phyloP scores from a whole-genome alignment of 2,113 vertebrate genomes.

The Calypte anna region DNA sequence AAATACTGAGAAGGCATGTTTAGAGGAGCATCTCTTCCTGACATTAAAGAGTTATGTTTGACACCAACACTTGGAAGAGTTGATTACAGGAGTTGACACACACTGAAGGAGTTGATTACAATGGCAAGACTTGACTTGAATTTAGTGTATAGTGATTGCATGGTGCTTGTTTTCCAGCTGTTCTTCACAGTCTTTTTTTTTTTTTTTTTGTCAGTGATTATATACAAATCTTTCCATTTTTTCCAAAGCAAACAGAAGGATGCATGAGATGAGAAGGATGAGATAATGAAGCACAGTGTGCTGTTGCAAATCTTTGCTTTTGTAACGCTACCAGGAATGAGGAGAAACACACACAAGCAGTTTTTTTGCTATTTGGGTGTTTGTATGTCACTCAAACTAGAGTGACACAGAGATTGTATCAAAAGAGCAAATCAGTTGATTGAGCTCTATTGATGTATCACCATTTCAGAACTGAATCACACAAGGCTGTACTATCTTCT shows the following conservation, averaged over 20 bases:
- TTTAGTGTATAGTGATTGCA: neutral
- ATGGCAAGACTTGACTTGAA: neutral
- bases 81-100: neutral
- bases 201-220: neutral
- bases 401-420: neutral
- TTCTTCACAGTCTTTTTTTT: neutral
- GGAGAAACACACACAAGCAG: neutral
- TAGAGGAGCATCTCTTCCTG: neutral
- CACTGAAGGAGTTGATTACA: neutral
- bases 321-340: neutral
- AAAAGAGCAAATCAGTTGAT: neutral
- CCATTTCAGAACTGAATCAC: neutral
- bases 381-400: neutral
- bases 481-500: rapidly evolving
- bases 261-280: neutral
- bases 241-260: neutral
- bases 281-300: neutral
- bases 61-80: neutral
- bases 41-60: neutral
- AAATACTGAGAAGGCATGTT: rapidly evolving
- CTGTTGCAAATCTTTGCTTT: neutral
- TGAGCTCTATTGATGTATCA: neutral
- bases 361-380: neutral
- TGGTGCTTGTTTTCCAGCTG: no score
- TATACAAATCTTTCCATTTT: neutral